phyloP scores from a whole-genome alignment of 2,113 vertebrate genomes.

The Anolis carolinensis region DNA sequence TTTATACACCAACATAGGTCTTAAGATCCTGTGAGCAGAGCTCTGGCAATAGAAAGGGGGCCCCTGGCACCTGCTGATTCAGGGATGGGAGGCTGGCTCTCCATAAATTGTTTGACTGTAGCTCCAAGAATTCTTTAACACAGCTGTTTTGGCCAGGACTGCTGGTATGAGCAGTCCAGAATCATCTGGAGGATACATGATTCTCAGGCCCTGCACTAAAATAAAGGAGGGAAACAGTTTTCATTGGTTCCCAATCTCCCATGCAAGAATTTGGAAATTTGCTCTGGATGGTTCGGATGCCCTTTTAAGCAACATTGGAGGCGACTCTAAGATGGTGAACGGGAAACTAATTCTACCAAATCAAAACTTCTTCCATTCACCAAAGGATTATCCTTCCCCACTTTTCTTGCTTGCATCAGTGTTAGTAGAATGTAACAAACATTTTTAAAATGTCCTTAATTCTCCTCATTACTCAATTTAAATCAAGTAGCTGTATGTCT shows the following conservation, averaged over 20 bases:
- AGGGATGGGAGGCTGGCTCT: not conserved
- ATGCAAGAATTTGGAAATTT: not conserved
- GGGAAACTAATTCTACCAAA: not conserved
- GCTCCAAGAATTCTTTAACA: too few relatives aligned
- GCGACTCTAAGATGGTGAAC: not conserved
- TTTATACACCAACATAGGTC: not conserved
- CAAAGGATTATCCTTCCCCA: not conserved
- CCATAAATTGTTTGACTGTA: not conserved
- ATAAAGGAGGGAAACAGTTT: not conserved
- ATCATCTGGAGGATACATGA: too few relatives aligned
- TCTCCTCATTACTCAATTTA: slow-evolving; percentile 2
- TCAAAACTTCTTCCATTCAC: not conserved
- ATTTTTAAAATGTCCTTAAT: not conserved
- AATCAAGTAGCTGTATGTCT: not conserved
- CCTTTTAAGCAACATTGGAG: not conserved
- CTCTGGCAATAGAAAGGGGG: not conserved
- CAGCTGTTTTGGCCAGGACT: too few relatives aligned
- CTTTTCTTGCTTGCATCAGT: not conserved
- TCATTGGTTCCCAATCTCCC: not conserved
- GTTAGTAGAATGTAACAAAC: slow-evolving; percentile 17
- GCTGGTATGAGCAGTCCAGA: too few relatives aligned
- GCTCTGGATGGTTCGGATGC: too few relatives aligned
- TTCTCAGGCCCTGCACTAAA: not conserved
- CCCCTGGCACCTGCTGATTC: not conserved
- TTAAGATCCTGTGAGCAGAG: not conserved